Conservation (phyloP, 2,797 vertebrate species). For the Myioborus melanocephalus region DNA sequence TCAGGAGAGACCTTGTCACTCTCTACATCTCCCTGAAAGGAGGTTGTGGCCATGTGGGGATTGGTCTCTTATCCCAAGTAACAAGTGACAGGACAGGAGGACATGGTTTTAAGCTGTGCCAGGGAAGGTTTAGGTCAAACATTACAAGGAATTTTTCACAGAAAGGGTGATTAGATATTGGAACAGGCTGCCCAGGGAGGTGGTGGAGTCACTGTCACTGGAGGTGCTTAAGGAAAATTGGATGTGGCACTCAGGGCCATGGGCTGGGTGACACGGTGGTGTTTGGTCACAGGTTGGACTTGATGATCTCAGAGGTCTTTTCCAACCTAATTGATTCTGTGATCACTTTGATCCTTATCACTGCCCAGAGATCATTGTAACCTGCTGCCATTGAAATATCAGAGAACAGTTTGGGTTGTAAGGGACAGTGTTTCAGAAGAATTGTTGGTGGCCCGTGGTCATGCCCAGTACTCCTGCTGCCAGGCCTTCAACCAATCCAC, state of each 20-base stretch:
- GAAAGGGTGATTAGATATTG: background rate
- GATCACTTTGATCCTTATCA: background rate
- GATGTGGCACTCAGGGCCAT: background rate
- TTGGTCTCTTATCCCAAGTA: background rate
- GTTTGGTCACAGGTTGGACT: fast-evolving
- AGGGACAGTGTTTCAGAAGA: background rate
- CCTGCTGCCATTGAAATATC: background rate
- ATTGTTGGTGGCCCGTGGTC: background rate
- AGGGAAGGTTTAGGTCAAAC: background rate
- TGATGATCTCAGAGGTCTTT: background rate
- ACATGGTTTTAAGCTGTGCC: background rate
- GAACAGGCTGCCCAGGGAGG: background rate
- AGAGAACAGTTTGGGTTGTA: background rate
- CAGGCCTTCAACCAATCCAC: background rate
- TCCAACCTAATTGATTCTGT: background rate
- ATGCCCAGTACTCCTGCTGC: background rate
- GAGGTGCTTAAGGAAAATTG: background rate
- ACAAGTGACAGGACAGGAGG: background rate
- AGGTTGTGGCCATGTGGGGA: background rate
- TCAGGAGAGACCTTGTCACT: background rate
- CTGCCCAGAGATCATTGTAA: too few relatives aligned
- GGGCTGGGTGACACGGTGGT: background rate
- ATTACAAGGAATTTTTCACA: background rate
- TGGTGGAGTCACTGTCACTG: background rate
- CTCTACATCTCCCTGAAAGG: background rate